A percentile compares a stretch with the other conserved stretches of the same genome.
Conservation (phyloP, 2,113 vertebrate genomes). For the Chunga burmeisteri region DNA sequence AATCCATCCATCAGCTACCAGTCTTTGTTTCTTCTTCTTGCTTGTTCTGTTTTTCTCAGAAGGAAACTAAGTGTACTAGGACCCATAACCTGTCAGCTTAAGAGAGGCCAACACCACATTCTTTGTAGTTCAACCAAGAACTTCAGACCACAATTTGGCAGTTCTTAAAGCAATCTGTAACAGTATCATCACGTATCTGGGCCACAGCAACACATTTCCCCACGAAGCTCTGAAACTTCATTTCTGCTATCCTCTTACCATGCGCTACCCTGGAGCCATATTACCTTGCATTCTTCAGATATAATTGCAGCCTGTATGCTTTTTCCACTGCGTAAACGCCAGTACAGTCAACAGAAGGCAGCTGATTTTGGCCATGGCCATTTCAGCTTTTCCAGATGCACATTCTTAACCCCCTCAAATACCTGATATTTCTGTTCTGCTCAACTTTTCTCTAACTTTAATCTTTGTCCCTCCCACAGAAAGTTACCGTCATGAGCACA, state of each 20-base stretch:
- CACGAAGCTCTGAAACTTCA: background rate
- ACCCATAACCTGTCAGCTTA: background rate
- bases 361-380: slow-evolving; percentile 19
- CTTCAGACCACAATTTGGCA: slow-evolving; percentile 1
- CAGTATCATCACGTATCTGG: background rate
- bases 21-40: background rate
- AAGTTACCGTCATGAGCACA: background rate
- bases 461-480: background rate
- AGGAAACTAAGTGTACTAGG: background rate
- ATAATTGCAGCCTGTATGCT: background rate
- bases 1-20: background rate
- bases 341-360: slow-evolving; percentile 1
- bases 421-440: background rate
- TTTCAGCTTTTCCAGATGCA: slow-evolving; percentile 27
- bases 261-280: background rate
- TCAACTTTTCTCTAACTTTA: background rate
- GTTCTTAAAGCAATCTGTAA: background rate
- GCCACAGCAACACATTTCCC: background rate
- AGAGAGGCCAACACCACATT: background rate
- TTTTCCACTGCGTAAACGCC: background rate
- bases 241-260: background rate
- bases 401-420: background rate
- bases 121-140: slow-evolving; percentile 20
- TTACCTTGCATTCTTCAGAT: background rate
- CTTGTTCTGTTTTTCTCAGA: background rate